Evolutionary conservation across 2,888 invertebrate genomes (phyloP).

Genomic region (Nymphalis urticae): DNA sequence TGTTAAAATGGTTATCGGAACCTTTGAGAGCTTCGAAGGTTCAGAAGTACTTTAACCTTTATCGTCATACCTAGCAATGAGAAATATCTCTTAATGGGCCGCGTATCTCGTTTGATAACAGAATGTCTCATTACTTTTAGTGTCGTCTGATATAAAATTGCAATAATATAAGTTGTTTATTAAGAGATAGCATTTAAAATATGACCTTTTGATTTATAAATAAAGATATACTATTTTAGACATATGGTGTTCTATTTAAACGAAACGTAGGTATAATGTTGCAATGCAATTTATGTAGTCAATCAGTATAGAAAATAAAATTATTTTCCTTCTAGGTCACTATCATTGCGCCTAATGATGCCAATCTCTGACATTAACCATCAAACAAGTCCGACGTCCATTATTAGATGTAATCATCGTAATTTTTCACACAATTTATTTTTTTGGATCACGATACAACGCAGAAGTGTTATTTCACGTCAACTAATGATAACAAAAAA

Average conservation of each 20-base stretch:
- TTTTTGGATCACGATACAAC: constrained; percentile 66
- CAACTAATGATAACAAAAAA: constrained; percentile 80
- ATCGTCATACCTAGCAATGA: constrained; percentile 15
- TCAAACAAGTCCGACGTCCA: constrained; percentile 67
- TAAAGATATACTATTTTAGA: background rate
- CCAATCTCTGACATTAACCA: constrained; percentile 69
- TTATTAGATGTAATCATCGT: constrained; percentile 80
- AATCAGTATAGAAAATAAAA: constrained; percentile 16
- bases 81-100: constrained; percentile 36
- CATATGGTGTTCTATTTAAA: background rate
- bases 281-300: constrained; percentile 11
- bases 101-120: constrained; percentile 33
- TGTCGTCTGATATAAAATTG: constrained; percentile 30
- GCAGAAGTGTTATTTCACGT: constrained; percentile 69
- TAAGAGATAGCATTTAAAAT: constrained; percentile 17
- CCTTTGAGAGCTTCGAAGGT: constrained; percentile 14
- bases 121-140: constrained; percentile 36
- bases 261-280: constrained; percentile 6
- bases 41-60: constrained; percentile 26
- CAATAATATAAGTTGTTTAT: constrained; percentile 33
- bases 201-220: constrained; percentile 1
- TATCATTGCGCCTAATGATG: constrained; percentile 77
- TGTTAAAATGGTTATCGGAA: background rate
- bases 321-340: constrained; percentile 33
- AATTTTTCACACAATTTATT: constrained; percentile 81